A percentile compares a stretch with the other conserved stretches of the same genome.
Evolutionary conservation across 2,888 invertebrate genomes (phyloP).

Genomic region (Drosophila cognata): DNA sequence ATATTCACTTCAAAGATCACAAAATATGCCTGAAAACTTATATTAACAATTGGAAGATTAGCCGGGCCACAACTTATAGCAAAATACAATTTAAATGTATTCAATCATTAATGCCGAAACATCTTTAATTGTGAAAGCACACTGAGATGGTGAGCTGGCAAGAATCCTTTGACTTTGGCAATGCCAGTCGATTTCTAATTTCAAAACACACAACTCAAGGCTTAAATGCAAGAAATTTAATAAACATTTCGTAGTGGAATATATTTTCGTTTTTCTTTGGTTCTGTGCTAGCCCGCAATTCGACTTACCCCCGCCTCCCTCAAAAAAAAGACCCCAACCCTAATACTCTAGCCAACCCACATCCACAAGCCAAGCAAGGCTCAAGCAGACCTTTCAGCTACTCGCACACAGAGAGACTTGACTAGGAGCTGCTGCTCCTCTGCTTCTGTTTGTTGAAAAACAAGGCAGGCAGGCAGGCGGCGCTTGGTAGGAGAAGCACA

Average conservation of each 20-base stretch:
- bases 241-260: slow-evolving; percentile 76
- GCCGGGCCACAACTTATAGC: neutral
- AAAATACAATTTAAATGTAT: slow-evolving; percentile 30
- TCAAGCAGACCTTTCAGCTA: slow-evolving; percentile 43
- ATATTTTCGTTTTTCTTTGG: slow-evolving; percentile 58
- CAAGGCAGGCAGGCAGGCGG: slow-evolving; percentile 60
- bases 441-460: slow-evolving; percentile 71
- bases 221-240: slow-evolving; percentile 80
- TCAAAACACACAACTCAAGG: slow-evolving; percentile 56
- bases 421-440: slow-evolving; percentile 50
- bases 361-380: slow-evolving; percentile 44
- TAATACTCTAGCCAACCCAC: slow-evolving; percentile 26
- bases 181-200: slow-evolving; percentile 57
- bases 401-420: slow-evolving; percentile 49
- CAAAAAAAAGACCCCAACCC: neutral
- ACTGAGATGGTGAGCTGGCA: slow-evolving; percentile 4
- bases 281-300: slow-evolving; percentile 29
- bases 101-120: slow-evolving; percentile 50
- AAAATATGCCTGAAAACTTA: slow-evolving; percentile 17
- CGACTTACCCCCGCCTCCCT: neutral
- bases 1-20: slow-evolving; percentile 5
- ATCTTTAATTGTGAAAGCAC: slow-evolving; percentile 36
- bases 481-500: slow-evolving; percentile 58
- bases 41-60: neutral
- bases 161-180: slow-evolving; percentile 42